Evolutionary conservation across 2,888 invertebrate genomes (phyloP), one percentile per base, ranked within the genome.

Genomic region (Zaprionus lineosus): DNA sequence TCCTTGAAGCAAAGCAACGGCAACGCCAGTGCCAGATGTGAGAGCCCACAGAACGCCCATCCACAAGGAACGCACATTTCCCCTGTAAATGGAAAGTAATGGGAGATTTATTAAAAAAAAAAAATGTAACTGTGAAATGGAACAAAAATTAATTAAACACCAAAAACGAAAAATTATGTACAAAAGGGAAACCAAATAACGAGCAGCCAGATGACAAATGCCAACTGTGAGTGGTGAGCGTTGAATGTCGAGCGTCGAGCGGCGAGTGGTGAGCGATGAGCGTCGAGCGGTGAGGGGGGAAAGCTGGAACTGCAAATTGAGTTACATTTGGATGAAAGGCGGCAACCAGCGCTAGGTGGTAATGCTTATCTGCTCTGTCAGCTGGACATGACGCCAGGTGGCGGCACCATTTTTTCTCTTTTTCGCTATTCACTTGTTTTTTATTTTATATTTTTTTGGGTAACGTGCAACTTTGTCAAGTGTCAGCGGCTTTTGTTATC

Each of bases 1-100:
- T 24, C 96, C 96, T 85, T 96, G 95, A 0, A 96, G 91, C 46
- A 96, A 91, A n/a, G 96, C 96, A 12, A 96, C 91, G 1, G 96
- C 96, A 8, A 96, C 96, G 5, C 96, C 96, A 3, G 94, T 94
- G 8, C 94, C 94, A 6, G 94, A 94, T 16, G 94, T 94, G 48
- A 94, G 86, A 3, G 94, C 94, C 94, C 94, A 94, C 5, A 94
- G 89, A 0, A 94, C 92, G 29, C 94, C 94, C 94, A 94, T 94
- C 94, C 94, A 94, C 7, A 94, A 88, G 0, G 94, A 92, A 47
- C 94, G 91, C 16, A 92, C 93, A 83, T 94, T 94, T 21, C 94
- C 94, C 78, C 94, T 94, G 86, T 12, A 79, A 84, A 64, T 24
- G 51, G 50, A 59, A 73, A 26, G 26, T 9, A 14, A 48, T 24